Evolutionary conservation across 2,888 invertebrate species (phyloP), one percentile per base, ranked within the genome.

Genomic region (Synergus gifuensis): DNA sequence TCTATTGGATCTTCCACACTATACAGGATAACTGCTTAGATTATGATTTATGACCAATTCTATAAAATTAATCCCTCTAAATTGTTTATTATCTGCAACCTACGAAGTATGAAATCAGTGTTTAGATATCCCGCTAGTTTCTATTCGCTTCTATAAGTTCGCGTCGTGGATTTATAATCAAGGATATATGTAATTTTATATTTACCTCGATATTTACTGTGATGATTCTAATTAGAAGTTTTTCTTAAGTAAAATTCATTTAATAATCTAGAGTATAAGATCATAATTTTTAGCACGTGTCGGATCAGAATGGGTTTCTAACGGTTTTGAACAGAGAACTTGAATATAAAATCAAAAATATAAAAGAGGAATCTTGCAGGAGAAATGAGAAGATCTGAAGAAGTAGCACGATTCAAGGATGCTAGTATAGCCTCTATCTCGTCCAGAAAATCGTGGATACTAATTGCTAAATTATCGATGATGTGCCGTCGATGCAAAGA

Each of bases 401-500:
- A 82, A 69, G 81, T 73, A 77, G 77, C 67, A 78, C 78, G 76
- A 78, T 64, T 76, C 76, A 73, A 73, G 73, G 73, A 73, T 73
- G 73, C 54, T 73, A 46, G 44, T 77, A 58, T 58, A 67, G 46
- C 22, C 69, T 64, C 67, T 77, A 81, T 80, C 80, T 78, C 78
- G 79, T 62, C 73, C 78, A 78, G 66, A 78, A 64, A 69, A 54
- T 44, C 73, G 78, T 64, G 58, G 69, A 49, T 44, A 79, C 82
- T 88, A 88, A 89, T 88, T 88, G 85, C 88, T 86, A 86, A 88
- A 88, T 88, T 87, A 86, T 87, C 86, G 82, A 83, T 81, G 82
- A 83, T 82, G 83, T 83, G 76, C 82, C 78, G 77, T 79, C 83
- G 83, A 85, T 83, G 83, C 78, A 83, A 82, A 82, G 44, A 78